Evolutionary conservation across 2,113 vertebrate species (phyloP), one percentile per base, ranked within the genome.

Genomic region (Loxodonta africana): DNA sequence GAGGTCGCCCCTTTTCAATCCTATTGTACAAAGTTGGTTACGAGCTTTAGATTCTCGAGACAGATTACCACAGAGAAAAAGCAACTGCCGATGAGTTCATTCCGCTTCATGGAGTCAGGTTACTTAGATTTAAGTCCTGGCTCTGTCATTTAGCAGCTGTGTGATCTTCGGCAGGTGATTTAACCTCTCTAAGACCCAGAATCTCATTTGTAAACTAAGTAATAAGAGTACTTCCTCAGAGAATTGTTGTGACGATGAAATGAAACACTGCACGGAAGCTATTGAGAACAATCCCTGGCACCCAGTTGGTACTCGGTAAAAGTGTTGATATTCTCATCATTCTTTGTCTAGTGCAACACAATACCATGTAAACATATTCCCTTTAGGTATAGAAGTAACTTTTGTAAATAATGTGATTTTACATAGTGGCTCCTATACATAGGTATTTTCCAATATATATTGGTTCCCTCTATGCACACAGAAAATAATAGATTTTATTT

Each of bases 341-440:
- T 87, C 10, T 87, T 51, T 20, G 18, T 69, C 69, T 37, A 73
- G 41, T 94, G 8, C 33, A 86, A 89, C 0, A 67, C 17, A 37
- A 63, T 48, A n/a, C 30, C 85, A 92, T 11, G 26, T 67, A 93
- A 92, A 88, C 67, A 80, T 74, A 76, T 51, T 85, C 76, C 63
- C 37, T 74, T 78, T 95, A 81, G 37, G 67, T 71, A 77, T 1
- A 88, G 63, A 87, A 71, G 30, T 71, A 84, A 85, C 15, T 48
- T 85, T 46, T 51, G 10, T 69, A 86, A 92, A 86, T 23, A 74
- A 25, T 84, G 48, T 65, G 48, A 82, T 67, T 88, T 60, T 85
- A 89, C 78, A 53, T n/a, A 63, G 86, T 23, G 30, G 26, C 28
- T 90, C n/a, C 57, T 76, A 46, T 30, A 53, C 67, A 65, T 18